These are phyloP conservation scores for Myotis pilosus DNA, from an alignment of 2,797 vertebrate species.

Conservation along the genomic window DNA sequence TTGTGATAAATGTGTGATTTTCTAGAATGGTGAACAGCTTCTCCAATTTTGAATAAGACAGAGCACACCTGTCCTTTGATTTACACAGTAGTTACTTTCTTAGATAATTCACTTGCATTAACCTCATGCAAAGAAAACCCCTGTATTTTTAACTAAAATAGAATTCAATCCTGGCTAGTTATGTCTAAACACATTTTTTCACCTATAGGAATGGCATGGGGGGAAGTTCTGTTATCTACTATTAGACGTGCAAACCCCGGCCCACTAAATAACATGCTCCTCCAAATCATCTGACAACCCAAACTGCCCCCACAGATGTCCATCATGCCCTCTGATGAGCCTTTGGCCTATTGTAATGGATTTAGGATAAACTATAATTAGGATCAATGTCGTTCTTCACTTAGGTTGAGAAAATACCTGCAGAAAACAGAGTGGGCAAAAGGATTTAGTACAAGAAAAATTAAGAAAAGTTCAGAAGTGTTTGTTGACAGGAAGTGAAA, in stretches of 20 bases:
- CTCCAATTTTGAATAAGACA: background rate
- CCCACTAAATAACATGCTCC: background rate
- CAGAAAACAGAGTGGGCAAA: background rate
- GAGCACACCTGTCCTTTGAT: background rate
- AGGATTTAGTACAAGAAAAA: background rate
- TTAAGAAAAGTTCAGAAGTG: background rate
- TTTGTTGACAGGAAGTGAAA: slow-evolving; percentile 7
- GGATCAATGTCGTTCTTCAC: background rate
- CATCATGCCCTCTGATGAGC: background rate
- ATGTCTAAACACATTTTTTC: background rate
- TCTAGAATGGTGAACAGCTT: background rate
- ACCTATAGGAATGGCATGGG: background rate
- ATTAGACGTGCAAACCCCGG: background rate
- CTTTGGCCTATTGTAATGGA: background rate
- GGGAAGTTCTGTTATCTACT: background rate
- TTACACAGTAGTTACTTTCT: background rate
- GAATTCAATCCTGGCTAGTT: background rate
- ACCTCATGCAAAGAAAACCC: background rate
- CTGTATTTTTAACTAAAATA: background rate
- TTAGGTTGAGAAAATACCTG: slow-evolving; percentile 9
- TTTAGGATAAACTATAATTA: background rate
- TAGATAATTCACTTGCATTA: slow-evolving; percentile 19
- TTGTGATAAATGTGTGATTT: background rate
- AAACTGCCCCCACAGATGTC: background rate
- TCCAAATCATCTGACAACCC: background rate